phyloP scores from a whole-genome alignment of 2,888 invertebrate species.

The Dryococelus australis region DNA sequence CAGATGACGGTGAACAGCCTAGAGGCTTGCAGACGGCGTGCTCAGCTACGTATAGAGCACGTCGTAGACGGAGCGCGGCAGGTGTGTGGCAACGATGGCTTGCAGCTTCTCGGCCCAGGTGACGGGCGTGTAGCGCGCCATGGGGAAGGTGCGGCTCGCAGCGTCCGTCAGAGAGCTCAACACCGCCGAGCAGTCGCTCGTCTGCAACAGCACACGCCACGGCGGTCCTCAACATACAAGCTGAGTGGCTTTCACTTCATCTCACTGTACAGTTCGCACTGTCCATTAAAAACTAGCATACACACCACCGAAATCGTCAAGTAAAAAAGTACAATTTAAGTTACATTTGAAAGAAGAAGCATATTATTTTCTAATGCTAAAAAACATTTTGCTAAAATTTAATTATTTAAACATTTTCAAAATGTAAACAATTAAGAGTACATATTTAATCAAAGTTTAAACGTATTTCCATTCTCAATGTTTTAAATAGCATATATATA shows the following conservation, averaged over 20 bases:
- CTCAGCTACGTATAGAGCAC: slow-evolving; percentile 66
- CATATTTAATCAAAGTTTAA: too few relatives aligned
- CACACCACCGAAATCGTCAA: too few relatives aligned
- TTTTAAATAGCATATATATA: too few relatives aligned
- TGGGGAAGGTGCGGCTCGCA: slow-evolving; percentile 81
- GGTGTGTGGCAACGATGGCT: slow-evolving; percentile 80
- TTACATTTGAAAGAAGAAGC: too few relatives aligned
- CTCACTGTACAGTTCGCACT: too few relatives aligned
- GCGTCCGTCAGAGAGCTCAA: slow-evolving; percentile 79
- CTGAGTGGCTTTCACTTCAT: not conserved
- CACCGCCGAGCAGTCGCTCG: slow-evolving; percentile 78
- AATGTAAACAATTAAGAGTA: too few relatives aligned
- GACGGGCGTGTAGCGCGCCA: slow-evolving; percentile 84
- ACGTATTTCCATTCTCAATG: too few relatives aligned
- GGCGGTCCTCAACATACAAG: not conserved
- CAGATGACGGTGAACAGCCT: too few relatives aligned
- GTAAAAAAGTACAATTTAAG: too few relatives aligned
- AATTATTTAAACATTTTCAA: too few relatives aligned
- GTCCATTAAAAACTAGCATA: not conserved
- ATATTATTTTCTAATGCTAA: not conserved
- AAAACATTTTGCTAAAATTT: not conserved
- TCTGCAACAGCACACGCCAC: slow-evolving; percentile 61
- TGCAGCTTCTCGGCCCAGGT: slow-evolving; percentile 80
- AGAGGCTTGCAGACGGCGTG: too few relatives aligned
- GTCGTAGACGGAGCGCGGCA: slow-evolving; percentile 82